Percentiles rank a stretch among this genome's conserved stretches.
Conservation (phyloP, 2,888 invertebrate genomes). For the Euplagia quadripunctaria region DNA sequence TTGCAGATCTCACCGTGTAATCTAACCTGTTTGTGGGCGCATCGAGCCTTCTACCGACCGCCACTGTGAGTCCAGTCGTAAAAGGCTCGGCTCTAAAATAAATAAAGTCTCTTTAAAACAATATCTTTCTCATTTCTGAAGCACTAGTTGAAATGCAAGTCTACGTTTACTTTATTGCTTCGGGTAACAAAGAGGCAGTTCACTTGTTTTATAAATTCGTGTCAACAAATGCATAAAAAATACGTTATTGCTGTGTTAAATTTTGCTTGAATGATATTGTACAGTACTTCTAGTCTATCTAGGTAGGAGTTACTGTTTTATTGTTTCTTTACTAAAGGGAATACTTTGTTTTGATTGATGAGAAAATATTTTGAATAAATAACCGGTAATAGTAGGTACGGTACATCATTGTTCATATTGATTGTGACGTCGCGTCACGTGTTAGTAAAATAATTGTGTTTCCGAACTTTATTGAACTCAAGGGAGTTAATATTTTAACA, state of each 20-base stretch:
- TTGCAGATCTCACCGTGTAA: slow-evolving; percentile 63
- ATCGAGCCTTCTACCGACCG: slow-evolving; percentile 25
- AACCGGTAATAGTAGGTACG: neutral
- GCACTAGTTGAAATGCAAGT: slow-evolving; percentile 4
- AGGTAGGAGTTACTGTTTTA: neutral
- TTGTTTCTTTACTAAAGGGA: neutral
- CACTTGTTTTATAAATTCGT: neutral
- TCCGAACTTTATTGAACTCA: too few relatives aligned
- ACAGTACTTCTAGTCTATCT: too few relatives aligned
- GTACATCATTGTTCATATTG: too few relatives aligned
- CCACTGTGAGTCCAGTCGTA: neutral
- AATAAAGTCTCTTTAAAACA: slow-evolving; percentile 45
- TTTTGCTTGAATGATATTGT: neutral
- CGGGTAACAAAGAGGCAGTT: neutral
- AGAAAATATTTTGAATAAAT: neutral
- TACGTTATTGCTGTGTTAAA: neutral
- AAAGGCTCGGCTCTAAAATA: neutral
- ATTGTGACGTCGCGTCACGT: too few relatives aligned
- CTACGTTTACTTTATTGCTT: slow-evolving; percentile 13
- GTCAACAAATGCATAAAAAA: slow-evolving; percentile 3
- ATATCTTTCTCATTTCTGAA: slow-evolving; percentile 45
- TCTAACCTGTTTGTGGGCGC: slow-evolving; percentile 61
- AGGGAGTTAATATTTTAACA: too few relatives aligned
- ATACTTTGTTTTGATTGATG: neutral
- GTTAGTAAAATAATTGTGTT: too few relatives aligned